phyloP scores from a whole-genome alignment of 2,113 vertebrate genomes.

The Morone saxatilis region DNA sequence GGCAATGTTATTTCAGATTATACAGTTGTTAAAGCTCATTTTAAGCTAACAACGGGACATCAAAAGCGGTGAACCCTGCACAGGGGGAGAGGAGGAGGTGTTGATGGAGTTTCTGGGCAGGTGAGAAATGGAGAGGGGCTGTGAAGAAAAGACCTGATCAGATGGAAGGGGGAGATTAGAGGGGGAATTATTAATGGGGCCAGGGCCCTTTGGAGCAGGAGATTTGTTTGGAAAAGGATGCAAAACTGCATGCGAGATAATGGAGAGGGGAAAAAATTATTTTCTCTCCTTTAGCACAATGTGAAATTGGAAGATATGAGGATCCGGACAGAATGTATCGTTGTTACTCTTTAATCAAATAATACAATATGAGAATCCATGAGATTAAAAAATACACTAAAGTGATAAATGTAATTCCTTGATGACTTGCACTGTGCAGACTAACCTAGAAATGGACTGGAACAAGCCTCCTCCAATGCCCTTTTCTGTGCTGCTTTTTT shows the following conservation, averaged over 20 bases:
- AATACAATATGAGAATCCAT: constrained; percentile 32
- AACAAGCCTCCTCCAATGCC: constrained; percentile 24
- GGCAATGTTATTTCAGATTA: constrained; percentile 85
- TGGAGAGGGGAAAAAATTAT: constrained; percentile 37
- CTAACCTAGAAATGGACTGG: constrained; percentile 25
- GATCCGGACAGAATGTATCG: constrained; percentile 37
- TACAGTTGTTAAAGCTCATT: constrained; percentile 85
- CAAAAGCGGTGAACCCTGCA: constrained; percentile 76
- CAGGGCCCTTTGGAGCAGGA: constrained; percentile 67
- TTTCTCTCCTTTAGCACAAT: constrained; percentile 64
- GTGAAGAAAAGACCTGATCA: constrained; percentile 79
- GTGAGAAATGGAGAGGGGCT: constrained; percentile 81
- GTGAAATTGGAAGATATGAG: constrained; percentile 65
- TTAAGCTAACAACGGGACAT: constrained; percentile 80
- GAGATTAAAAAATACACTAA: constrained; percentile 52
- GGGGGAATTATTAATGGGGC: constrained; percentile 78
- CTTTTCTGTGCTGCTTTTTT: constrained; percentile 34
- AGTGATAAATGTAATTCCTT: constrained; percentile 41
- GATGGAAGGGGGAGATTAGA: constrained; percentile 80
- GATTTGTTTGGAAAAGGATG: constrained; percentile 77
- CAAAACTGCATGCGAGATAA: constrained; percentile 72
- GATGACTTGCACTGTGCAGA: constrained; percentile 28
- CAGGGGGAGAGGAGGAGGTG: constrained; percentile 76
- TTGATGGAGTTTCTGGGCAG: constrained; percentile 82
- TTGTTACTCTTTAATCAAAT: constrained; percentile 57